Base-by-base conservation (phyloP, 2,113 vertebrate species). In the Mellivora capensis region DNA sequence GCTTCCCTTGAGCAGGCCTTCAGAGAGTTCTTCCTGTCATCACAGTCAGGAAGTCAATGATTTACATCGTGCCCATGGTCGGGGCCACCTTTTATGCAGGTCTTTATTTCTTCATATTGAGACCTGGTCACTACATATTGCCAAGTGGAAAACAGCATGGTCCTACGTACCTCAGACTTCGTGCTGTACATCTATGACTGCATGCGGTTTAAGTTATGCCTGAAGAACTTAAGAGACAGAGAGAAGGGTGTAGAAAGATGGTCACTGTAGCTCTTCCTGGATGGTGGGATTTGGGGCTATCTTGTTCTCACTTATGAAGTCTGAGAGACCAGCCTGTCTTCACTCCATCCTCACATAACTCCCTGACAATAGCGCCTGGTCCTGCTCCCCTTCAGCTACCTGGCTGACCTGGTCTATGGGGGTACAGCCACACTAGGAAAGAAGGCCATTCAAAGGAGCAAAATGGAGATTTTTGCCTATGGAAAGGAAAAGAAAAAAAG, bases 101-200 rank as follows among this genome's bases (percentile, higher is more conserved):
- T 13, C 6, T 37, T 34, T 37, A 21, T 14, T 80, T 85, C 71
- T 89, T 85, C 59, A 14, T 39, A 13, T 12, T 39, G 64, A 61
- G 93, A 52, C 9, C 11, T 39, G 72, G 14, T 44, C 34, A n/a
- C 6, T 20, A 47, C 39, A 27, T 21, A 67, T 25, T 57, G 69
- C 62, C 62, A 20, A 29, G 37, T 29, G 52, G 80, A 42, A 93
- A 57, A 23, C 17, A 57, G 34, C 20, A 29, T 2, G 31, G 21
- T 27, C 76, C 31, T 77, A 47, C 17, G 54, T 13, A 54, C 44
- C 44, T 59, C 7, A 20, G 18, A 21, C n/a, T 27, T 34, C 3
- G 0, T 0, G 4, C 4, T 21, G 11, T 15, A 3, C 25, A 2
- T 1, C 5, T 47, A 11, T 34, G 34, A 52, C 17, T 27, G 31